phyloP scores from a whole-genome alignment of 2,888 invertebrate genomes.

The Argyresthia goedartella region DNA sequence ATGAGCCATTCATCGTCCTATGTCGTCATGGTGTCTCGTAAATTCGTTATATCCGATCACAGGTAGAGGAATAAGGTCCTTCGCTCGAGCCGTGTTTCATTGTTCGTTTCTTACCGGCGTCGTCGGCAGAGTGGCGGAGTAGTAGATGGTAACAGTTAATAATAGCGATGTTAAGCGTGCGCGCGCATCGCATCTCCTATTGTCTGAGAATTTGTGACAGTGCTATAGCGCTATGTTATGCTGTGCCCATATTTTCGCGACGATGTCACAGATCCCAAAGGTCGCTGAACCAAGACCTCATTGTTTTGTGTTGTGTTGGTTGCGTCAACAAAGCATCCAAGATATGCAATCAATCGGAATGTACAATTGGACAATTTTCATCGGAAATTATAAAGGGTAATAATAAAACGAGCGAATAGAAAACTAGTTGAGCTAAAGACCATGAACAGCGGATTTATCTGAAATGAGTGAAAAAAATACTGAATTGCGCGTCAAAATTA shows the following conservation, averaged over 20 bases:
- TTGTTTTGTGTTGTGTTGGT: constrained; percentile 48
- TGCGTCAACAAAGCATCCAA: constrained; percentile 62
- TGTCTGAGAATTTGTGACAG: neutral
- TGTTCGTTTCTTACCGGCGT: neutral
- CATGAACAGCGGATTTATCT: too few relatives aligned
- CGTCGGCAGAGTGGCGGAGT: neutral
- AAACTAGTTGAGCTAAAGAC: too few relatives aligned
- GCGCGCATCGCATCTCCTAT: neutral
- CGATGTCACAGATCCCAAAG: constrained; percentile 64
- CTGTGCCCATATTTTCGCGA: constrained; percentile 58
- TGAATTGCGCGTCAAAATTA: too few relatives aligned
- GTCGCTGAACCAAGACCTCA: constrained; percentile 61
- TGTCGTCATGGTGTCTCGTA: constrained; percentile 20
- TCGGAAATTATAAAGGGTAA: too few relatives aligned
- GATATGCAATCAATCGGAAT: constrained; percentile 17
- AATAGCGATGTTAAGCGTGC: neutral
- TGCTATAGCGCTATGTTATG: constrained; percentile 24
- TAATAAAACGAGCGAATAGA: too few relatives aligned
- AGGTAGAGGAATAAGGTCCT: neutral
- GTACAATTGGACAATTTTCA: neutral
- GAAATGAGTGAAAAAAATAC: too few relatives aligned
- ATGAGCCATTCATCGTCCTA: constrained; percentile 47
- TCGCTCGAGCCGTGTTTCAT: neutral
- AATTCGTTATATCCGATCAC: constrained; percentile 1
- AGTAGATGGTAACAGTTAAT: neutral